Percentiles rank a stretch among this genome's conserved stretches.
Conservation (phyloP, 1,140 invertebrate genomes). For the Lutraria rhynchaena region DNA sequence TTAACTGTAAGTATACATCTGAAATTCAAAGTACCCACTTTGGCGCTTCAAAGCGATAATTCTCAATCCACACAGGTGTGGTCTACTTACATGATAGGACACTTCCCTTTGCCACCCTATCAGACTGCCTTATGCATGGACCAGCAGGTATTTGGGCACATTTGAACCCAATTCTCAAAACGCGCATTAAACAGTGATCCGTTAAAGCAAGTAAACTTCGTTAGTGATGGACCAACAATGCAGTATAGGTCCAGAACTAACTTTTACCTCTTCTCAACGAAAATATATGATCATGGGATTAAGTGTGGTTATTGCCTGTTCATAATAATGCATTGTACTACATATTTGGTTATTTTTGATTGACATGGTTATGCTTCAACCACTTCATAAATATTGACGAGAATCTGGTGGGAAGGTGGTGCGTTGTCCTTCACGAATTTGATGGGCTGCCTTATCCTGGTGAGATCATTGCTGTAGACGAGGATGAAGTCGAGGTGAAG, state of each 20-base stretch:
- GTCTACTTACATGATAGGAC: neutral
- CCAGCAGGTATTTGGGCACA: constrained; percentile 22
- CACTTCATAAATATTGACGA: neutral
- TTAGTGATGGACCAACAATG: constrained; percentile 61
- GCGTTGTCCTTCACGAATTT: neutral
- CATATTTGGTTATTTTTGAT: too few species aligned
- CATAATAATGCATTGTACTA: too few species aligned
- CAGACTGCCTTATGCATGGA: constrained; percentile 29
- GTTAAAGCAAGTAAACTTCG: constrained; percentile 46
- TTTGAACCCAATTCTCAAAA: constrained; percentile 10
- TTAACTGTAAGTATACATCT: constrained; percentile 12
- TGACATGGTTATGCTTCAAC: too few species aligned
- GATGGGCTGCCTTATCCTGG: constrained; percentile 37
- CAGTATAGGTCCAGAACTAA: constrained; percentile 64
- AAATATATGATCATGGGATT: constrained; percentile 21
- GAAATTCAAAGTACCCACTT: constrained; percentile 48
- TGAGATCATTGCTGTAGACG: constrained; percentile 12
- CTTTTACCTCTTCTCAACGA: constrained; percentile 47
- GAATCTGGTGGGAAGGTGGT: constrained; percentile 3
- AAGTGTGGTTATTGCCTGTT: too few species aligned
- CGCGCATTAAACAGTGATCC: too few species aligned
- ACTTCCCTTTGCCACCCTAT: neutral
- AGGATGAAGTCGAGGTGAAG: constrained; percentile 29
- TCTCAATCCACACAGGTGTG: constrained; percentile 42
- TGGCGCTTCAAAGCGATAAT: constrained; percentile 12